A percentile compares a stretch with the other conserved stretches of the same genome.
phyloP scores from a whole-genome alignment of 2,888 invertebrate genomes.

The Halictus ligatus region DNA sequence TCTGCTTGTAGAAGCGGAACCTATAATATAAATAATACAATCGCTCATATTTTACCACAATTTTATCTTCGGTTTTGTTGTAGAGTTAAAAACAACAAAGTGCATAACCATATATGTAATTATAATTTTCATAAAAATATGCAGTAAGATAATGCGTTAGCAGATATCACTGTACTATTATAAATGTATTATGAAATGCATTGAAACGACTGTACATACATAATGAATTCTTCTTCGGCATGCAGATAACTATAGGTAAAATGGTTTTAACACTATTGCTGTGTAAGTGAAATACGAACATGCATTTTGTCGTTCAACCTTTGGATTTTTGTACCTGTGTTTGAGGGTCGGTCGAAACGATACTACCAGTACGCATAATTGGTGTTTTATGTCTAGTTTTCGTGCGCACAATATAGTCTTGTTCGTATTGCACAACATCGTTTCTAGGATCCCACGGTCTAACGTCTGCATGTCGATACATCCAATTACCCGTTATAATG shows the following conservation, averaged over 20 bases:
- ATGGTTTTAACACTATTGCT: conserved; percentile 37
- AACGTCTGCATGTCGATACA: conserved; percentile 91
- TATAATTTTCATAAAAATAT: conserved; percentile 29
- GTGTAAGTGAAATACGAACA: neutral
- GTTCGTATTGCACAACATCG: conserved; percentile 94
- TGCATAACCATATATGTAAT: conserved; percentile 20
- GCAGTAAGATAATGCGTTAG: conserved; percentile 10
- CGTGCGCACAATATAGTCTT: conserved; percentile 91
- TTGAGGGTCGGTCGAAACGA: conserved; percentile 88
- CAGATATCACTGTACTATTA: neutral
- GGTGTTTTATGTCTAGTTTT: conserved; percentile 91
- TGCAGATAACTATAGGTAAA: conserved; percentile 18
- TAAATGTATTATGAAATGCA: conserved; percentile 31
- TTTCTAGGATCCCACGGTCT: conserved; percentile 95
- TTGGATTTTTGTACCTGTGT: conserved; percentile 78
- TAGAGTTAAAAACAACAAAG: conserved; percentile 18
- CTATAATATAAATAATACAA: conserved; percentile 70
- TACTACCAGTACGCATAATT: conserved; percentile 89
- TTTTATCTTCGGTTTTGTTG: neutral
- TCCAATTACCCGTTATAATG: conserved; percentile 87
- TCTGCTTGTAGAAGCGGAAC: conserved; percentile 85
- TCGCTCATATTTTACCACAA: neutral
- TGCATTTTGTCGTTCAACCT: conserved; percentile 22
- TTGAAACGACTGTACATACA: conserved; percentile 1
- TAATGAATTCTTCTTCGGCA: neutral